Conservation (phyloP, 2,888 invertebrate species). For the Thecophora atra region DNA sequence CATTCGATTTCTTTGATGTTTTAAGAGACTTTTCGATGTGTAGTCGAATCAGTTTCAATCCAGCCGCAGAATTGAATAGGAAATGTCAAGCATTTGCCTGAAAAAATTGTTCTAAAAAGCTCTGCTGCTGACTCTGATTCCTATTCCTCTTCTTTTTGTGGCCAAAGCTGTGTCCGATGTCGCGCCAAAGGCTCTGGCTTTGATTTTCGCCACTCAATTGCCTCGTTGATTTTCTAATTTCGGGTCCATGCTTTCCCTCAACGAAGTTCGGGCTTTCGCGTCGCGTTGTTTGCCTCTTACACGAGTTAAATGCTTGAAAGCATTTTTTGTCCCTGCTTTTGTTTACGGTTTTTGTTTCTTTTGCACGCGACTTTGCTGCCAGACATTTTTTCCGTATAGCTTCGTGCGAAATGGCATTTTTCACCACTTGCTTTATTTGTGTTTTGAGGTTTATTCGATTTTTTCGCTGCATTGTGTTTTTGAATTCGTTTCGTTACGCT, state of each 20-base stretch:
- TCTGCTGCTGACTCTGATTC: not conserved
- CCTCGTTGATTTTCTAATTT: conserved; percentile 6
- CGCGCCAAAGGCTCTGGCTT: not conserved
- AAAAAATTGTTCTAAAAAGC: no score
- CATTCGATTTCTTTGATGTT: no score
- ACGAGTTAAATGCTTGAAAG: conserved; percentile 2
- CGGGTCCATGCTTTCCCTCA: not conserved
- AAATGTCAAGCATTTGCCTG: no score
- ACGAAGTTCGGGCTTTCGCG: not conserved
- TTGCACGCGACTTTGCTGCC: not conserved
- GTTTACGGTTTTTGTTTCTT: no score
- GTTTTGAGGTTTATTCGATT: conserved; percentile 9
- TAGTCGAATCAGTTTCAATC: no score
- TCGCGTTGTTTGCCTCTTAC: not conserved
- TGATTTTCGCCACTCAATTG: conserved; percentile 19
- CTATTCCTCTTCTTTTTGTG: not conserved
- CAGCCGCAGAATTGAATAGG: no score
- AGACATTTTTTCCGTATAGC: no score
- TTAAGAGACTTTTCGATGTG: no score
- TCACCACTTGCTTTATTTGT: not conserved
- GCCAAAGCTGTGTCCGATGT: not conserved
- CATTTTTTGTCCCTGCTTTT: not conserved
- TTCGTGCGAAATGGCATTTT: no score
- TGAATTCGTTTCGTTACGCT: not conserved
- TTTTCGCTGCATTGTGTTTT: conserved; percentile 13